Conservation (phyloP, 2,888 invertebrate species). For the Platypus cylindrus region DNA sequence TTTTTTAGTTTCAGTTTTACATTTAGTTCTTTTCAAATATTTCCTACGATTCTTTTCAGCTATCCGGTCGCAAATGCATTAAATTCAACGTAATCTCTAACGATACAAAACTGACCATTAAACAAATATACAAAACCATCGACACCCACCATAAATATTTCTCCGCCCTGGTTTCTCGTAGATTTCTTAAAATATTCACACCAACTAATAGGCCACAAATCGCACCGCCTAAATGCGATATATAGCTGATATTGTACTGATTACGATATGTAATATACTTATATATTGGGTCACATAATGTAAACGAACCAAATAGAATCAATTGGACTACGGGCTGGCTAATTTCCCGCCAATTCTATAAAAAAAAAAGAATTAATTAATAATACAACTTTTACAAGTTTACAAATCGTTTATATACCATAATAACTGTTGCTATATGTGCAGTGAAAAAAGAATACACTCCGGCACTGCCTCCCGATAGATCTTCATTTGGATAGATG, state of each 20-base stretch:
- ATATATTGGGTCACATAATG: conserved; percentile 16
- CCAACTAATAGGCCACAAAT: conserved; percentile 66
- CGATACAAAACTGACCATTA: conserved; percentile 40
- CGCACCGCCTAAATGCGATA: conserved; percentile 61
- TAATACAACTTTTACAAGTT: background rate
- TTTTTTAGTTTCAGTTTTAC: background rate
- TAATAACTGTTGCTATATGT: conserved; percentile 79
- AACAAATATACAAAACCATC: conserved; percentile 50
- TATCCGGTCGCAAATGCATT: background rate
- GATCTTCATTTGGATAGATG: conserved; percentile 58
- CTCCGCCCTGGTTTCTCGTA: conserved; percentile 48
- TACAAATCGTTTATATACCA: conserved; percentile 40
- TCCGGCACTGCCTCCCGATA: conserved; percentile 89
- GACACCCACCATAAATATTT: conserved; percentile 52
- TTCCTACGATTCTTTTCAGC: too few species aligned
- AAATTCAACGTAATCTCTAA: conserved; percentile 12
- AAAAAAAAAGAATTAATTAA: conserved; percentile 24
- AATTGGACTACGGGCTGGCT: conserved; percentile 42
- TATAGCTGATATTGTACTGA: conserved; percentile 50
- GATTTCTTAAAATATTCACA: conserved; percentile 48
- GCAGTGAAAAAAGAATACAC: conserved; percentile 87
- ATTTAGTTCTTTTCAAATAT: too few species aligned
- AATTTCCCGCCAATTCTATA: conserved; percentile 97
- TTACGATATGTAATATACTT: conserved; percentile 12
- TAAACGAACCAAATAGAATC: conserved; percentile 17